A percentile compares a stretch with the other conserved stretches of the same genome.
These are phyloP conservation scores for Agonopterix heracliana DNA, from an alignment of 2,888 invertebrate genomes.

Conservation along the genomic window DNA sequence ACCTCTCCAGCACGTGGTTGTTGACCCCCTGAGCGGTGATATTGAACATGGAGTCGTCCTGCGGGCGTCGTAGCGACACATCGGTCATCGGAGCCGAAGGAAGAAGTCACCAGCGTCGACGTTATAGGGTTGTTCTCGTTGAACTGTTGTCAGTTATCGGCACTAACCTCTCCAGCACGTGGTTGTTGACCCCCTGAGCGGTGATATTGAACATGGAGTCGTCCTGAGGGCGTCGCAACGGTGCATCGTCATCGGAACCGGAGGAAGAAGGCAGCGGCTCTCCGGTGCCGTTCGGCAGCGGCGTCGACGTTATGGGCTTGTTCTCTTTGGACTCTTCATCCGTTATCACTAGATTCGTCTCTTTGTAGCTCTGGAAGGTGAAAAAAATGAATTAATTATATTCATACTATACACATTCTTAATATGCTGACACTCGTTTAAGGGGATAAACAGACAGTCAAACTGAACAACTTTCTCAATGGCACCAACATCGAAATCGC, in stretches of 20 bases:
- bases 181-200: constrained; percentile 33
- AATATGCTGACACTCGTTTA: too few species aligned
- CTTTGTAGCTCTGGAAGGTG: constrained; percentile 44
- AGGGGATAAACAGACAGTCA: too few species aligned
- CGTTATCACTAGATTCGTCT: constrained; percentile 49
- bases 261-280: constrained; percentile 43
- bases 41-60: constrained; percentile 40
- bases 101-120: constrained; percentile 56
- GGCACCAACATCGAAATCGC: too few species aligned
- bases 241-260: constrained; percentile 59
- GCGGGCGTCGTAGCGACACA: constrained; percentile 52
- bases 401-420: too few species aligned
- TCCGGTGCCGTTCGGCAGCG: constrained; percentile 49
- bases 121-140: constrained; percentile 72
- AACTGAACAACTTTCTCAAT: too few species aligned
- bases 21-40: constrained; percentile 28
- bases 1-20: constrained; percentile 30
- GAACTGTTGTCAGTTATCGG: constrained; percentile 62
- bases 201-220: constrained; percentile 41
- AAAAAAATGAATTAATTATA: not conserved
- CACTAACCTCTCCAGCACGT: constrained; percentile 20
- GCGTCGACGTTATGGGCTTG: constrained; percentile 68
- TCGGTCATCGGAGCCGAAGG: constrained; percentile 58
- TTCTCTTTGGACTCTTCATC: constrained; percentile 73
- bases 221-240: constrained; percentile 45